Evolutionary conservation across 2,797 vertebrate genomes (phyloP).

Genomic region (Typhlichthys subterraneus): DNA sequence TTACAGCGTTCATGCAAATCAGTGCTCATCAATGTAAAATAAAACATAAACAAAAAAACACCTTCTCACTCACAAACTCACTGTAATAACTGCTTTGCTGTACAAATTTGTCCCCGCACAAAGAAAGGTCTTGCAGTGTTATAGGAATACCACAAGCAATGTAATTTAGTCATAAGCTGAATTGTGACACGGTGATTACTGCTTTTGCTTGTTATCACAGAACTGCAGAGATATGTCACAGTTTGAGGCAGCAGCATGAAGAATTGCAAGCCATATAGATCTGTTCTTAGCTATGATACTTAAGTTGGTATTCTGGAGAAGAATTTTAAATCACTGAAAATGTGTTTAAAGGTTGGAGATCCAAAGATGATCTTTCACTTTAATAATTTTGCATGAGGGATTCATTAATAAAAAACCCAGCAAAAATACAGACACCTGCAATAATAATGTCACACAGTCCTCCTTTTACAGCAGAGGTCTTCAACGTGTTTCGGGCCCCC

Average conservation of each 20-base stretch:
- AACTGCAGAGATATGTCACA: neutral
- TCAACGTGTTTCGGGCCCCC: neutral
- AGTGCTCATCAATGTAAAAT: neutral
- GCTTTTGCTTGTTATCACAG: neutral
- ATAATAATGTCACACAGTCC: neutral
- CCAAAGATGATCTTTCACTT: conserved; percentile 7
- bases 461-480: conserved; percentile 1
- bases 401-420: conserved; percentile 11
- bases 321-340: conserved; percentile 7
- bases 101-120: neutral
- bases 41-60: neutral
- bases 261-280: neutral
- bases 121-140: neutral
- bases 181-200: neutral
- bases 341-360: neutral
- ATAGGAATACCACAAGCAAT: neutral
- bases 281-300: neutral
- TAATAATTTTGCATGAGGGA: conserved; percentile 19
- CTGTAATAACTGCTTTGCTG: neutral
- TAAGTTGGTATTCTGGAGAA: conserved; percentile 1
- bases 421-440: neutral
- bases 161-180: neutral
- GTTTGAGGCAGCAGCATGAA: neutral
- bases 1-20: no score
- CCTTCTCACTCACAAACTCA: no score